These are phyloP conservation scores for Hydropsyche tenuis DNA, from an alignment of 1,140 invertebrate genomes.

Conservation along the genomic window DNA sequence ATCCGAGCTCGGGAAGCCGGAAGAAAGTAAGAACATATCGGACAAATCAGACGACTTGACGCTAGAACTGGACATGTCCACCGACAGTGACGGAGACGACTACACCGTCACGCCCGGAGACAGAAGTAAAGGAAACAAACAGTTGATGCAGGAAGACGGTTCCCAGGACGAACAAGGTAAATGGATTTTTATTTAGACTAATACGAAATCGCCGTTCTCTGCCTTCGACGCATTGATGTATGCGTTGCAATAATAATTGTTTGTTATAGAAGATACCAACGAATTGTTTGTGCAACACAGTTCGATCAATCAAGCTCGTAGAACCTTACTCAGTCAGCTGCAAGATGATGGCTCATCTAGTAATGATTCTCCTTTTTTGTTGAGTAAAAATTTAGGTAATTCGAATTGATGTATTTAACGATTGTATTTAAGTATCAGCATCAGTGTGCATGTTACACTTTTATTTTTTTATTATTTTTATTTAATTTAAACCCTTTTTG, in stretches of 20 bases:
- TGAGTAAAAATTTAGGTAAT: conserved; percentile 48
- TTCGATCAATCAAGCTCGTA: conserved; percentile 55
- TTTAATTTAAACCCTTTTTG: neutral
- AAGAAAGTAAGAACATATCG: conserved; percentile 57
- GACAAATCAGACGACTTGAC: conserved; percentile 59
- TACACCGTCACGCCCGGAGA: conserved; percentile 52
- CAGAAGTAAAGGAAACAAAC: conserved; percentile 25
- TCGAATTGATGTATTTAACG: neutral
- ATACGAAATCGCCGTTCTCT: no score
- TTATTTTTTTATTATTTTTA: neutral
- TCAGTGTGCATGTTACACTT: neutral
- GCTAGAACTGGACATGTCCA: conserved; percentile 62
- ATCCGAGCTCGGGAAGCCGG: conserved; percentile 64
- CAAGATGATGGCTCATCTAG: conserved; percentile 62
- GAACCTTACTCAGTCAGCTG: conserved; percentile 59
- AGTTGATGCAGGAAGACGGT: conserved; percentile 16
- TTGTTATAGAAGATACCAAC: conserved; percentile 56
- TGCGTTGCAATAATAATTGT: conserved; percentile 24
- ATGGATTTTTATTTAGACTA: neutral
- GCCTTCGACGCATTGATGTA: neutral
- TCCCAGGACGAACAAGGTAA: conserved; percentile 36
- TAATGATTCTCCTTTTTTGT: conserved; percentile 61
- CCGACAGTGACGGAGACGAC: conserved; percentile 58
- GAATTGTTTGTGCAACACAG: conserved; percentile 56
- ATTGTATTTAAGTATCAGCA: neutral